These are phyloP conservation scores for Chrysolophus pictus DNA, from an alignment of 2,797 vertebrate genomes.

Conservation along the genomic window DNA sequence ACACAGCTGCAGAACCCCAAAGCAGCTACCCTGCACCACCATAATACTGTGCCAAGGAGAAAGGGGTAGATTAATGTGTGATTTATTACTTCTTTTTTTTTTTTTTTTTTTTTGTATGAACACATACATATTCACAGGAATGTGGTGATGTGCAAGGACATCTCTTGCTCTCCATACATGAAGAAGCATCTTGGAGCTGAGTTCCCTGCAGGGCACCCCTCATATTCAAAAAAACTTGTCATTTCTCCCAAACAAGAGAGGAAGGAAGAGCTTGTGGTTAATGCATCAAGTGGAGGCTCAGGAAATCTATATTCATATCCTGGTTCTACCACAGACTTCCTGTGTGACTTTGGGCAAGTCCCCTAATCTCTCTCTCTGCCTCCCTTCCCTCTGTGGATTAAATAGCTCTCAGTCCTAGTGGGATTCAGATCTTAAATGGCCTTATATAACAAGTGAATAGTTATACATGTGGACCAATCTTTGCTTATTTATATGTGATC, in stretches of 20 bases:
- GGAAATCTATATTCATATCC: conserved; percentile 70
- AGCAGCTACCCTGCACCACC: not conserved
- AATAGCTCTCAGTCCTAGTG: not conserved
- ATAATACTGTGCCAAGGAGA: not conserved
- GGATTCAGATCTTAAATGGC: not conserved
- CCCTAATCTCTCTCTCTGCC: not conserved
- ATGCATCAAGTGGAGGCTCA: conserved; percentile 64
- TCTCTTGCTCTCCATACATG: not conserved
- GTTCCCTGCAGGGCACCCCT: not conserved
- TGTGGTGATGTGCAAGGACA: not conserved
- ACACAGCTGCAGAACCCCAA: not conserved
- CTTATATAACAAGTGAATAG: not conserved
- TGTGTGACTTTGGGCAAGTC: conserved; percentile 46
- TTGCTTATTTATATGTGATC: not conserved
- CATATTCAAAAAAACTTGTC: conserved; percentile 17
- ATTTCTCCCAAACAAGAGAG: conserved; percentile 54
- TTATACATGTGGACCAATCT: not conserved
- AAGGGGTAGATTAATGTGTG: not conserved
- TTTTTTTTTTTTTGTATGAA: not conserved
- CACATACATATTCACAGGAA: not conserved
- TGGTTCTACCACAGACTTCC: conserved; percentile 66
- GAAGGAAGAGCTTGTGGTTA: conserved; percentile 64
- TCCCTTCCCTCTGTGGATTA: not conserved
- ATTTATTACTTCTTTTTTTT: not conserved
- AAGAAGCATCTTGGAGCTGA: not conserved